These are phyloP conservation scores for Calonectris borealis DNA, from an alignment of 2,113 vertebrate species.

Conservation along the genomic window DNA sequence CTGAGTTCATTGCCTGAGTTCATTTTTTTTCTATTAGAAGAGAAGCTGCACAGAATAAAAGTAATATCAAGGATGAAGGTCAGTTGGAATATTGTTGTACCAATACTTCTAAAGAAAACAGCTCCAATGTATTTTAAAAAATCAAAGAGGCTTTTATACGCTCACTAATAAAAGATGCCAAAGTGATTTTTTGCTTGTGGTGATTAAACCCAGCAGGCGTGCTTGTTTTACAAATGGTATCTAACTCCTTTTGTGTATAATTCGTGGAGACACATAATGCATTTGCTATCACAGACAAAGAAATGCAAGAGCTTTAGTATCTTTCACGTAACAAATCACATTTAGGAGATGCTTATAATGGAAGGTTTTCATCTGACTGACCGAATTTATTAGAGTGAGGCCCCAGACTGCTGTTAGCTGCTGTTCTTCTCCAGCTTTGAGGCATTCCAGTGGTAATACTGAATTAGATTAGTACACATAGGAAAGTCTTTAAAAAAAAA, in stretches of 20 bases:
- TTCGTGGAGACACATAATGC: neutral
- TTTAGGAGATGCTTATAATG: neutral
- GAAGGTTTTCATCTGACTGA: slow-evolving; percentile 12
- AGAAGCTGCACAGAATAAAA: slow-evolving; percentile 29
- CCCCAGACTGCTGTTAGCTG: neutral
- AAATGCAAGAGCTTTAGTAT: neutral
- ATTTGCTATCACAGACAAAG: neutral
- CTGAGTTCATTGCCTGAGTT: neutral
- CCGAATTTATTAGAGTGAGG: neutral
- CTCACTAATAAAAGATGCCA: slow-evolving; percentile 43
- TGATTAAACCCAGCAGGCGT: slow-evolving; percentile 58
- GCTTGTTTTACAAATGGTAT: slow-evolving; percentile 53
- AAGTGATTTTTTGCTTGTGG: slow-evolving; percentile 55
- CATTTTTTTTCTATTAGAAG: slow-evolving; percentile 22
- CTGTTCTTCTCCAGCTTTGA: neutral
- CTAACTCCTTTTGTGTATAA: neutral
- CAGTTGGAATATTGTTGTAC: slow-evolving; percentile 50
- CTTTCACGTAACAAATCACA: neutral
- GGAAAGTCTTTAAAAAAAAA: neutral
- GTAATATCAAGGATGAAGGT: slow-evolving; percentile 45
- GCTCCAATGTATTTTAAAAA: slow-evolving; percentile 55
- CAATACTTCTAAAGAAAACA: slow-evolving; percentile 32
- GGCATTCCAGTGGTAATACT: neutral
- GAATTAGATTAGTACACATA: neutral
- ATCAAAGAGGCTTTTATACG: slow-evolving; percentile 55